Conservation (phyloP, 2,888 invertebrate genomes). For the Eledone cirrhosa region DNA sequence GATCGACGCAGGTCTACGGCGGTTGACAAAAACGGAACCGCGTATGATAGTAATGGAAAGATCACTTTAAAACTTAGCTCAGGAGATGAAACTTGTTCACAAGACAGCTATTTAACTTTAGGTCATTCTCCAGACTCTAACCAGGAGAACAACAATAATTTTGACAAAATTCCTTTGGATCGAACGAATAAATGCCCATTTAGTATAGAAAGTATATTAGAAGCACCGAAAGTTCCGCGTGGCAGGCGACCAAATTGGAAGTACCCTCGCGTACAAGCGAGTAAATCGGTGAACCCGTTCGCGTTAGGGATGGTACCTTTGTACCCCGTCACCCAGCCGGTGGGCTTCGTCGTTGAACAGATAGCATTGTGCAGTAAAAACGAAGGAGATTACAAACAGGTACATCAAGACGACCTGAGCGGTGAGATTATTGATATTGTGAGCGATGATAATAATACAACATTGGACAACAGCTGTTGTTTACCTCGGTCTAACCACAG, state of each 20-base stretch:
- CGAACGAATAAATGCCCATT: conserved; percentile 56
- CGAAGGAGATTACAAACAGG: conserved; percentile 12
- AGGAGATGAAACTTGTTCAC: neutral
- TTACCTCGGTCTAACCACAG: too few species aligned
- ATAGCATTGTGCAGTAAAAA: conserved; percentile 26
- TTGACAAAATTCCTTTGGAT: neutral
- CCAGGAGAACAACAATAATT: neutral
- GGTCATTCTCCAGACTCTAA: conserved; percentile 13
- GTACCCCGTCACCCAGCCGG: conserved; percentile 69
- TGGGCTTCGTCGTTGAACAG: conserved; percentile 66
- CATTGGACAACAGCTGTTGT: too few species aligned
- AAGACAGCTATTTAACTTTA: conserved; percentile 9
- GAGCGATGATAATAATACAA: neutral
- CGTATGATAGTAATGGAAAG: neutral
- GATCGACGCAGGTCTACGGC: conserved; percentile 38
- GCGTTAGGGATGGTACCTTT: conserved; percentile 64
- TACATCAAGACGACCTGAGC: conserved; percentile 15
- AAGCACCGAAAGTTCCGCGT: conserved; percentile 68
- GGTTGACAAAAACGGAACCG: neutral
- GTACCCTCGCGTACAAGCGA: conserved; percentile 69
- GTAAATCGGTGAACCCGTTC: conserved; percentile 67
- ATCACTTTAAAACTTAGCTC: neutral
- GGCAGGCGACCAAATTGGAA: conserved; percentile 69
- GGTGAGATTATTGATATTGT: conserved; percentile 8
- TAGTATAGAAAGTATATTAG: conserved; percentile 68